phyloP scores from a whole-genome alignment of 2,113 vertebrate genomes.

The Herpetotheres cachinnans region DNA sequence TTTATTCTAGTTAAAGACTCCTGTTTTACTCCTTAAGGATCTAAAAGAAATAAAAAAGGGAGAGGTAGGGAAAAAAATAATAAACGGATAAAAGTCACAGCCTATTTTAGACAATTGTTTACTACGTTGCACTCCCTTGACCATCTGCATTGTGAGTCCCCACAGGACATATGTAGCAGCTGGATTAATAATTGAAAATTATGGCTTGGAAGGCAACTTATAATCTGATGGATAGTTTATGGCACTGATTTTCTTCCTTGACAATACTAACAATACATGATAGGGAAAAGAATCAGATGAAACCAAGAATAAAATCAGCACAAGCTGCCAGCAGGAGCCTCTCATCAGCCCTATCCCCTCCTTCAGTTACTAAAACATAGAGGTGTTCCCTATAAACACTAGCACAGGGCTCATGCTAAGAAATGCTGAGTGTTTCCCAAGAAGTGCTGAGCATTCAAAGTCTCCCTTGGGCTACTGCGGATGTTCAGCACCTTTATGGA shows the following conservation, averaged over 20 bases:
- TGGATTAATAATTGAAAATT: conserved; percentile 9
- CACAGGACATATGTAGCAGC: neutral
- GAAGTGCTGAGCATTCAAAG: neutral
- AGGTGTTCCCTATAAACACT: neutral
- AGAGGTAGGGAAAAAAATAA: neutral
- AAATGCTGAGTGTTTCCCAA: neutral
- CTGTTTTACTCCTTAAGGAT: neutral
- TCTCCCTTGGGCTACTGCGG: neutral
- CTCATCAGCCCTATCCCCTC: neutral
- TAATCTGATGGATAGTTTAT: neutral
- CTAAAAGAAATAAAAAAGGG: neutral
- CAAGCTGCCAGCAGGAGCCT: neutral
- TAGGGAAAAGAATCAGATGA: neutral
- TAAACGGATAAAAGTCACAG: neutral
- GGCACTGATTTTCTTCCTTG: neutral
- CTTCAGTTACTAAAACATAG: neutral
- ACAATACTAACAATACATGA: neutral
- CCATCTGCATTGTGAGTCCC: neutral
- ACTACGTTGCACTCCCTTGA: neutral
- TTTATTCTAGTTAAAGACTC: neutral
- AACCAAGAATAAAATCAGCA: neutral
- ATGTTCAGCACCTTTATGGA: neutral
- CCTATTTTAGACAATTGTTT: neutral
- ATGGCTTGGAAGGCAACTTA: neutral
- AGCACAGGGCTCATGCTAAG: neutral